Base-by-base conservation (phyloP, 2,113 vertebrate species). In the Nannobrachium achirus region DNA sequence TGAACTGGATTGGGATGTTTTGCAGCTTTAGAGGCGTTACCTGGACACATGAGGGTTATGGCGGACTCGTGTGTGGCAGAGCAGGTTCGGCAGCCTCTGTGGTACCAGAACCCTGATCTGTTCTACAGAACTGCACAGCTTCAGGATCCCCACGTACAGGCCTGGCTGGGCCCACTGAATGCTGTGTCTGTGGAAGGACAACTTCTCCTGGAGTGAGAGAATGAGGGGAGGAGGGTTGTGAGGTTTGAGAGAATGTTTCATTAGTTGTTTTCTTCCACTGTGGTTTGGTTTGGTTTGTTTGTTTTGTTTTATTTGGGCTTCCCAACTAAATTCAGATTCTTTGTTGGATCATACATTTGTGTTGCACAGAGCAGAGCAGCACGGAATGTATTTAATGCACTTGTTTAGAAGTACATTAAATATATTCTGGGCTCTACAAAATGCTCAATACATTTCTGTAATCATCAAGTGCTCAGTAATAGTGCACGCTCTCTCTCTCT, bases 71-170 rank as follows among this genome's bases (percentile, higher is more conserved):
- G 88, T 78, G 75, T 93, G 91, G 79, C 87, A 92, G 3, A 93
- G 89, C 7, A 93, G 79, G 58, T 91, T 94, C 58, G 93, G 93
- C 41, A 92, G 74, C 73, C 88, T 85, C 76, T 83, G 91, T 0
- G 92, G 89, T 18, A 93, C 93, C 82, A 94, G 85, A 18, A 94
- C 86, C 45, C 84, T 56, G 75, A 94, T 92, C 85, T 94, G 91
- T 19, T 93, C 91, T 3, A 94, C 90, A 0, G 92, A 91, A 76
- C 92, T 93, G 78, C 89, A 92, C 44, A 94, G 87, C 62, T 94
- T 94, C 42, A 94, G 77, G 51, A 92, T 89, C 51, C 93, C 91
- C 33, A 94, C 89, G 11, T 93, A 94, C n/a, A 94, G 88, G 20
- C 93, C 93, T 0, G 90, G 61, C 76, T 87, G 81, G 0, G 77